Conservation (phyloP, 2,797 vertebrate species). For the Spinibarbus caldwelli region DNA sequence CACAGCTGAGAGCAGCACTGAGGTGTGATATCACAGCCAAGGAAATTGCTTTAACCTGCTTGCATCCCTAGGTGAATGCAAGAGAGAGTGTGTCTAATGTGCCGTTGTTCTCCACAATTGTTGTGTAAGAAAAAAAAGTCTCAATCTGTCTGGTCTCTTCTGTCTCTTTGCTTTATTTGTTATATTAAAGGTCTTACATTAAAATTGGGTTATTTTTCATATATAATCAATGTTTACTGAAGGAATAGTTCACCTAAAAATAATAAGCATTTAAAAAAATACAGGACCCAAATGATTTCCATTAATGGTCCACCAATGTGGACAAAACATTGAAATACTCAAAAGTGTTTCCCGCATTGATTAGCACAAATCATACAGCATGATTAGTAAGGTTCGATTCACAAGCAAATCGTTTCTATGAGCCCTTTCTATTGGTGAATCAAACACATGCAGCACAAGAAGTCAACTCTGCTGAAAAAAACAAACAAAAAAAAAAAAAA, state of each 20-base stretch:
- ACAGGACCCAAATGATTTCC: neutral
- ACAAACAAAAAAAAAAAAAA: no score
- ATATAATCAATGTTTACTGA: neutral
- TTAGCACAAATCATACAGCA: neutral
- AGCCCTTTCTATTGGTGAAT: neutral
- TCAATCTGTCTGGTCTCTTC: neutral
- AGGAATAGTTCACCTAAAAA: neutral
- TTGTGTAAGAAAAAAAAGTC: no score
- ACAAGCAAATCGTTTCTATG: neutral
- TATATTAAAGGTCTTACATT: neutral
- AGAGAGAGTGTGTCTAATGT: constrained; percentile 8
- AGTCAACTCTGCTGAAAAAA: no score
- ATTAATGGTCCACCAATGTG: neutral
- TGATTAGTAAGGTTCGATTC: neutral
- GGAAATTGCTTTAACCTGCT: constrained; percentile 32
- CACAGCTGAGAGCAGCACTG: constrained; percentile 10
- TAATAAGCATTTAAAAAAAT: neutral
- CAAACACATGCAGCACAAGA: neutral
- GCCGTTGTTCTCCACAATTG: neutral
- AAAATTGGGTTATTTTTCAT: neutral
- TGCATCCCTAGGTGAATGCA: neutral
- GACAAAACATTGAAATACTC: neutral
- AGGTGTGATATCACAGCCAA: constrained; percentile 37
- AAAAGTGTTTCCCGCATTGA: neutral
- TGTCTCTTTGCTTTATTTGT: neutral